Evolutionary conservation across 2,888 invertebrate species (phyloP), one percentile per base, ranked within the genome.

Genomic region (Dromius quadrimaculatus): DNA sequence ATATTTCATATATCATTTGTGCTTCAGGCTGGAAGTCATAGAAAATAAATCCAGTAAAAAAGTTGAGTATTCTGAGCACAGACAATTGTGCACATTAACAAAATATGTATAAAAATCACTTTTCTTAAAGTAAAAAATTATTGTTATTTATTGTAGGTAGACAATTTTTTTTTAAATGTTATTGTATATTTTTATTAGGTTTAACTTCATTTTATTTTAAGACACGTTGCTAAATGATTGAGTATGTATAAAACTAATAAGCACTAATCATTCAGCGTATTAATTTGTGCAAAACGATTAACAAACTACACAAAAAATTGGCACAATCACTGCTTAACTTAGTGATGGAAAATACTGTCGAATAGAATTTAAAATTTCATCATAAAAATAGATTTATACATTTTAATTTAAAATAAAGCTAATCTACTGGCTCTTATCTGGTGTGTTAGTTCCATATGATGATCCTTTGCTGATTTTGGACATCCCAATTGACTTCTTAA

Each of bases 391-490:
- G n/a, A 41, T 61, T 54, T 62, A 47, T 62, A 32, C 41, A n/a
- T 69, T 61, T 45, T 54, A 32, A 43, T 70, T 62, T 20, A 9
- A 43, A 62, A 34, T 62, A 34, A 59, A 61, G 23, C 34, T 68
- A 43, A 8, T 61, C 62, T 70, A 83, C 70, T 82, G 77, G 64
- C 73, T 76, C 75, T 84, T 83, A 79, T 86, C 87, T 75, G 86
- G 84, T 71, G 86, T 85, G 73, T 84, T 86, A 62, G 87, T 84
- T 73, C 94, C 94, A 79, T 94, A 95, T 3, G 90, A 90, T 22
- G 94, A 94, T 36, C 89, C 92, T 82, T 92, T 91, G 79, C 91
- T 92, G 76, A 94, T 93, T 83, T 93, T 89, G 1, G 94, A 92
- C 89, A 92, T 90, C 62, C 91, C 91, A 77, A 95, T 92, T 47